phyloP scores from a whole-genome alignment of 2,888 invertebrate species.

The Dynastes tityus region DNA sequence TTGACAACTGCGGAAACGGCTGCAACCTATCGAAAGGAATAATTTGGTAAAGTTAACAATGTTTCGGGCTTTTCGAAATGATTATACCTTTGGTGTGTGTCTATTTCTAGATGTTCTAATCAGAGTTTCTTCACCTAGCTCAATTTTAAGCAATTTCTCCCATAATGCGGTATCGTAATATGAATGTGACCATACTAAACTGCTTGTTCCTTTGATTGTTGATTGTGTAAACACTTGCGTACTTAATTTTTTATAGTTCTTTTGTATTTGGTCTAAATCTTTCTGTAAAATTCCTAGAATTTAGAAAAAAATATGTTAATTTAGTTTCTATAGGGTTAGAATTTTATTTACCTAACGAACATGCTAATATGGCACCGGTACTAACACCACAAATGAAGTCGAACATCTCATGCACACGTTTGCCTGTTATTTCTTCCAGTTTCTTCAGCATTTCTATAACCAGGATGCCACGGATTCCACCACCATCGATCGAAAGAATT shows the following conservation, averaged over 20 bases:
- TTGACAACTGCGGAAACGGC: slow-evolving; percentile 87
- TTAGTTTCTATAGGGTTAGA: too few relatives aligned
- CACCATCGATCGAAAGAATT: slow-evolving; percentile 91
- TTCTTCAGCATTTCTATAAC: slow-evolving; percentile 87
- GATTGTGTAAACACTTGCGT: slow-evolving; percentile 79
- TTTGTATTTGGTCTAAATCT: slow-evolving; percentile 76
- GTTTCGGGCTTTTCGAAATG: neutral
- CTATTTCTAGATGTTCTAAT: slow-evolving; percentile 74
- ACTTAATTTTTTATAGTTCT: slow-evolving; percentile 76
- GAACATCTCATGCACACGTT: slow-evolving; percentile 83
- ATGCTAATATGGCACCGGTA: slow-evolving; percentile 87
- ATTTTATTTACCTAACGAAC: slow-evolving; percentile 76
- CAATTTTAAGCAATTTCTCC: slow-evolving; percentile 82
- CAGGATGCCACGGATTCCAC: slow-evolving; percentile 90
- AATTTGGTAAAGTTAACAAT: neutral
- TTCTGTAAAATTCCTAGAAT: slow-evolving; percentile 73
- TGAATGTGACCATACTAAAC: slow-evolving; percentile 87
- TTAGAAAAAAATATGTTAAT: neutral
- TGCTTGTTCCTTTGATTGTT: slow-evolving; percentile 79
- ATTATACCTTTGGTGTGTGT: slow-evolving; percentile 73
- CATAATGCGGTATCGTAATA: slow-evolving; percentile 91
- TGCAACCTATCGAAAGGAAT: slow-evolving; percentile 74
- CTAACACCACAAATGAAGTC: slow-evolving; percentile 91
- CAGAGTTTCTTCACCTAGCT: slow-evolving; percentile 76
- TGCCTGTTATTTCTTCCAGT: slow-evolving; percentile 82